A percentile compares a stretch with the other conserved stretches of the same genome.
These are phyloP conservation scores for Bostrychus sinensis DNA, from an alignment of 2,113 vertebrate species.

Conservation along the genomic window DNA sequence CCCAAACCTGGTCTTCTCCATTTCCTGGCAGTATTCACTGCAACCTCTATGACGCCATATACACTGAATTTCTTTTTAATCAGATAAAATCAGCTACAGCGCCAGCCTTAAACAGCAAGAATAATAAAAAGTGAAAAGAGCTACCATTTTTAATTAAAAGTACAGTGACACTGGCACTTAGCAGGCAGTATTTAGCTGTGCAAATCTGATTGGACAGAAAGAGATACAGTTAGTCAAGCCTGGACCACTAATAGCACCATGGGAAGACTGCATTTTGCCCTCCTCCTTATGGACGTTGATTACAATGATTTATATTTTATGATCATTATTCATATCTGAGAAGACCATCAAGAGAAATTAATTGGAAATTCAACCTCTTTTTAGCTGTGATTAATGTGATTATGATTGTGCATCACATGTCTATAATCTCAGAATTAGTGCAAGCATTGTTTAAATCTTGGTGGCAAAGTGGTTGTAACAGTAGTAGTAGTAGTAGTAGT, in stretches of 20 bases:
- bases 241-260: slow-evolving; percentile 49
- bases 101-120: slow-evolving; percentile 47
- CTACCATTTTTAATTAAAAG: slow-evolving; percentile 67
- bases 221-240: slow-evolving; percentile 65
- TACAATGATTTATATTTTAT: slow-evolving; percentile 68
- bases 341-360: slow-evolving; percentile 66
- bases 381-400: slow-evolving; percentile 62
- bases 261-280: slow-evolving; percentile 6
- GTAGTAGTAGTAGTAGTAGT: too few relatives aligned
- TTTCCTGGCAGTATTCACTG: background rate
- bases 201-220: slow-evolving; percentile 72
- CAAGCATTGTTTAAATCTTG: too few relatives aligned
- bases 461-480: too few relatives aligned
- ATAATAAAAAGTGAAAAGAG: slow-evolving; percentile 64
- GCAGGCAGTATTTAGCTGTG: slow-evolving; percentile 53
- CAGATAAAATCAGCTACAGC: slow-evolving; percentile 26
- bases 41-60: background rate
- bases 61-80: slow-evolving; percentile 15
- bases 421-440: too few relatives aligned
- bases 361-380: slow-evolving; percentile 71
- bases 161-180: slow-evolving; percentile 42
- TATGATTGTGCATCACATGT: slow-evolving; percentile 42
- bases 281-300: slow-evolving; percentile 50
- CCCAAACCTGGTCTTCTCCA: background rate
- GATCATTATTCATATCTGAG: slow-evolving; percentile 66